Conservation (phyloP, 2,888 invertebrate genomes). For the Brachycybe producta region DNA sequence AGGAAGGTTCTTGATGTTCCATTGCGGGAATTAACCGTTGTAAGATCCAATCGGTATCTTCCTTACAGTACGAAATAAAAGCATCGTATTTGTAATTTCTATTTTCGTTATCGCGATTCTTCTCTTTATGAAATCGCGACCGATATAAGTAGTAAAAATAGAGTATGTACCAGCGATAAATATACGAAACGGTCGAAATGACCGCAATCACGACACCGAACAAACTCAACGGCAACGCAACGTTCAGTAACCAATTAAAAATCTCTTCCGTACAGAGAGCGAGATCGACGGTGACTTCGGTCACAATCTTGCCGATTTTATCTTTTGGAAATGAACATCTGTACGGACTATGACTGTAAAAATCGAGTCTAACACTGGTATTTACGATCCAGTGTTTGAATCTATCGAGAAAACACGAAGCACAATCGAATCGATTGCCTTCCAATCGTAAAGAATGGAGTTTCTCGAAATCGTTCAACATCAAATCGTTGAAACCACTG, state of each 20-base stretch:
- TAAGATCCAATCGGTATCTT: slow-evolving; percentile 16
- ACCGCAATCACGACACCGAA: not conserved
- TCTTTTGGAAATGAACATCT: not conserved
- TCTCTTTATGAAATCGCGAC: not conserved
- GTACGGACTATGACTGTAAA: not conserved
- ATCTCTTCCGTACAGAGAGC: not conserved
- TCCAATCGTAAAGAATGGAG: not conserved
- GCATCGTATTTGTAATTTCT: slow-evolving; percentile 6
- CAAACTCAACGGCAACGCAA: not conserved
- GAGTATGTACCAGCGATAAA: slow-evolving; percentile 1
- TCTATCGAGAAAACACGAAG: not conserved
- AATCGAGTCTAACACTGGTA: not conserved
- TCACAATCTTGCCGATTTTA: slow-evolving; percentile 1
- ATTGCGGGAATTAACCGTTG: slow-evolving; percentile 7
- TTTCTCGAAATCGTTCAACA: slow-evolving; percentile 7
- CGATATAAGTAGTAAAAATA: slow-evolving; percentile 4
- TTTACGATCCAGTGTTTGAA: slow-evolving; percentile 1
- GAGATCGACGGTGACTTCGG: not conserved
- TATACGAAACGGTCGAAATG: not conserved
- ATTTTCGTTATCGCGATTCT: not conserved
- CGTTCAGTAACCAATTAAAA: slow-evolving; percentile 6
- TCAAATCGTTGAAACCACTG: not conserved
- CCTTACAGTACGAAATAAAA: slow-evolving; percentile 16
- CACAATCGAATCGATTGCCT: slow-evolving; percentile 10
- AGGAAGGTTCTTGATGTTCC: slow-evolving; percentile 1